These are phyloP conservation scores for Notarius lentiginosus DNA, from an alignment of 2,113 vertebrate genomes.

Conservation along the genomic window DNA sequence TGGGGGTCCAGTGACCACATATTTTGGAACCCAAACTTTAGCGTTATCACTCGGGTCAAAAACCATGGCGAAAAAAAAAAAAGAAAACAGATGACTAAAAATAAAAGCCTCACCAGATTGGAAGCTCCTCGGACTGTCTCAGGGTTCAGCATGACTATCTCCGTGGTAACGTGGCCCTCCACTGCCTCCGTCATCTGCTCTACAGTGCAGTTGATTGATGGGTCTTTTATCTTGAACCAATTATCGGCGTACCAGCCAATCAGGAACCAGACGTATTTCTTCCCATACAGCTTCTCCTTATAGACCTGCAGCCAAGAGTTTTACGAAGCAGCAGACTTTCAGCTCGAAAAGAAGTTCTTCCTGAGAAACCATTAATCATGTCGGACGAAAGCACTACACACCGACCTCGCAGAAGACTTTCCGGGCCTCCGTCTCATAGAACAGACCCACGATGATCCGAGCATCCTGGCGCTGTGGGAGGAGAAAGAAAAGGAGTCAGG, in stretches of 20 bases:
- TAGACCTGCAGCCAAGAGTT: constrained; percentile 78
- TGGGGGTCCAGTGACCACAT: no score
- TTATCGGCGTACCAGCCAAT: constrained; percentile 97
- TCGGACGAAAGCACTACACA: constrained; percentile 29
- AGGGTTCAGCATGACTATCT: constrained; percentile 96
- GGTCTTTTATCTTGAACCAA: constrained; percentile 94
- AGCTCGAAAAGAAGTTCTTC: constrained; percentile 18
- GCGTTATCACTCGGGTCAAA: background rate
- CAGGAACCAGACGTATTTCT: constrained; percentile 95
- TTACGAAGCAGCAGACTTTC: constrained; percentile 1
- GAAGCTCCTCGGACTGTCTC: constrained; percentile 92
- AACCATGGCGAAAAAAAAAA: no score
- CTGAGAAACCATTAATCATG: constrained; percentile 34
- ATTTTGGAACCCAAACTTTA: background rate
- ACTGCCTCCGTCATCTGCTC: constrained; percentile 94
- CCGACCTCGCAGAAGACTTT: constrained; percentile 95
- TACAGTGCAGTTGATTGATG: constrained; percentile 91
- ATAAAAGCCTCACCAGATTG: constrained; percentile 79
- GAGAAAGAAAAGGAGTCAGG: background rate
- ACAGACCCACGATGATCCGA: constrained; percentile 93
- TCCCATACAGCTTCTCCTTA: constrained; percentile 94
- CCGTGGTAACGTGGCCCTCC: constrained; percentile 93
- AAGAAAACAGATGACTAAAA: no score
- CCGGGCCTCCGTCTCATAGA: constrained; percentile 93
- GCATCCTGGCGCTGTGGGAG: constrained; percentile 85